A percentile compares a stretch with the other conserved stretches of the same genome.
phyloP scores from a whole-genome alignment of 2,113 vertebrate species.

The Coptodon rendalli region DNA sequence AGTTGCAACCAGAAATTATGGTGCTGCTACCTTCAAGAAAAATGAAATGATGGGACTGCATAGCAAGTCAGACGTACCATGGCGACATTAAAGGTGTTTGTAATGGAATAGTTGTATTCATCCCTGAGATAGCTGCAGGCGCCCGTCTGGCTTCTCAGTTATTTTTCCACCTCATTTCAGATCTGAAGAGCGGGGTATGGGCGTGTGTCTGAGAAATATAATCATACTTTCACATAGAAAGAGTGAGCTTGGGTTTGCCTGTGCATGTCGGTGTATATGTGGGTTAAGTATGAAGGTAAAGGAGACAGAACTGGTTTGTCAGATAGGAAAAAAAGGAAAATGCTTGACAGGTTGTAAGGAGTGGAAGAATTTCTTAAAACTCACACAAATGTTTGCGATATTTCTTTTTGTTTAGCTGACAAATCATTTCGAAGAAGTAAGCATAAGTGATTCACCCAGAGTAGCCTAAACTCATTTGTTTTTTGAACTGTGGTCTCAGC shows the following conservation, averaged over 20 bases:
- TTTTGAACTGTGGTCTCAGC: conserved; percentile 28
- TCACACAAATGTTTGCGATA: not conserved
- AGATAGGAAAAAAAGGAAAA: not conserved
- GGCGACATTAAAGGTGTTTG: conserved; percentile 56
- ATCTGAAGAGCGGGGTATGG: conserved; percentile 28
- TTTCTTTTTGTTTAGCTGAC: conserved; percentile 13
- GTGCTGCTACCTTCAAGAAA: conserved; percentile 7
- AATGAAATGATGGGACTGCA: conserved; percentile 10
- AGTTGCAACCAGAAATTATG: conserved; percentile 15
- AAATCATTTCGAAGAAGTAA: conserved; percentile 16
- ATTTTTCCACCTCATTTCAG: conserved; percentile 58
- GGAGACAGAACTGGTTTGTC: not conserved
- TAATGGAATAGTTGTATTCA: conserved; percentile 53
- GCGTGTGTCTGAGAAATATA: not conserved
- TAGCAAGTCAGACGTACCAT: conserved; percentile 17
- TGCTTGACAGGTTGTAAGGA: not conserved
- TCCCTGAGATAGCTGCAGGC: conserved; percentile 49
- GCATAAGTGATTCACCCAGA: not conserved
- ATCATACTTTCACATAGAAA: not conserved
- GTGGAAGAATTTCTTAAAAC: not conserved
- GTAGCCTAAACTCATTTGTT: conserved; percentile 21
- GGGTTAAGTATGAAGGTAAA: conserved; percentile 11
- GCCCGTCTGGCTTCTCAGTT: conserved; percentile 27
- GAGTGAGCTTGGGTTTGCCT: not conserved
- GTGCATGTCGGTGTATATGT: not conserved